A percentile compares a stretch with the other conserved stretches of the same genome.
Conservation (phyloP, 2,888 invertebrate species). For the Erebia epiphron region DNA sequence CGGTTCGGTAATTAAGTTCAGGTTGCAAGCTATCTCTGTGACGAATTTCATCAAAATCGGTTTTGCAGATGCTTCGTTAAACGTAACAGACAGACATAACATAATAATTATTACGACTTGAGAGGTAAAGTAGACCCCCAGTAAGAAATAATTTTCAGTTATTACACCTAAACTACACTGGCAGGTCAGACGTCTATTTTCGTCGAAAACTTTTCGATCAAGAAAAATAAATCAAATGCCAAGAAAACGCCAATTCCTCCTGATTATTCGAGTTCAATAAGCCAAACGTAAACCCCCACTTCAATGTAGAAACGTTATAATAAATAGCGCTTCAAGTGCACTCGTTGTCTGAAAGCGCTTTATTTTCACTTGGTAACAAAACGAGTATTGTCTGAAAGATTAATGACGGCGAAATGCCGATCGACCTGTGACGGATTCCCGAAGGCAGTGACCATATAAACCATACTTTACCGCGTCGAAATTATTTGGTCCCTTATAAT, state of each 20-base stretch:
- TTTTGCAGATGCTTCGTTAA: too few species aligned
- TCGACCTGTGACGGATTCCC: constrained; percentile 28
- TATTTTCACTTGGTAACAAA: constrained; percentile 31
- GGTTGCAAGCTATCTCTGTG: too few species aligned
- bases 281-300: neutral
- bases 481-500: too few species aligned
- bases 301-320: constrained; percentile 16
- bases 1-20: too few species aligned
- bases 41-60: too few species aligned
- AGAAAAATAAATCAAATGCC: neutral
- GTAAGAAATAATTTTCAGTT: too few species aligned
- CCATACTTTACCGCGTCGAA: neutral
- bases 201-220: too few species aligned
- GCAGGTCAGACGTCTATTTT: too few species aligned
- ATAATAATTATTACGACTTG: too few species aligned
- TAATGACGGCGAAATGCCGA: constrained; percentile 29
- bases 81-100: too few species aligned
- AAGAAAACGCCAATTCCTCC: neutral
- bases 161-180: too few species aligned
- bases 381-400: constrained; percentile 38
- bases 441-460: neutral
- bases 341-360: constrained; percentile 20
- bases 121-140: too few species aligned
- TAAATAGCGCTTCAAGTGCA: constrained; percentile 34
- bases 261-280: neutral